phyloP scores from a whole-genome alignment of 2,113 vertebrate genomes.

The Zeus faber region DNA sequence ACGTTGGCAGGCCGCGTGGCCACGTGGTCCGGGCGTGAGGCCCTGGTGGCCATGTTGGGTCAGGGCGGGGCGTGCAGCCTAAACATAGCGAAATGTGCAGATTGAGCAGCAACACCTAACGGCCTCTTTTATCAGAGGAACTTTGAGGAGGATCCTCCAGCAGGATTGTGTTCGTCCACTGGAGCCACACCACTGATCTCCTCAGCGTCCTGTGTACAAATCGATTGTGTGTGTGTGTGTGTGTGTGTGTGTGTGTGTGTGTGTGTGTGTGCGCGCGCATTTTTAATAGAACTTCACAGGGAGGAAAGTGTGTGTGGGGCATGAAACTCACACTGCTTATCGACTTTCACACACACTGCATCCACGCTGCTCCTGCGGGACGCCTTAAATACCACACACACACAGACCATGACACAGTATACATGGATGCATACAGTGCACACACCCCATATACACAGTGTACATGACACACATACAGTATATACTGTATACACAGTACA shows the following conservation, averaged over 20 bases:
- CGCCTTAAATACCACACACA: background rate
- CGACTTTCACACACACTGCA: conserved; percentile 68
- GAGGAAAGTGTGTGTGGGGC: conserved; percentile 66
- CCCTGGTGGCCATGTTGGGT: no score
- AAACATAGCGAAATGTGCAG: no score
- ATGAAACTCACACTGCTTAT: conserved; percentile 59
- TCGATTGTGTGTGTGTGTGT: conserved; percentile 46
- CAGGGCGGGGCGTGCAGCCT: no score
- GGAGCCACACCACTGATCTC: no score
- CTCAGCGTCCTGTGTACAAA: conserved; percentile 54
- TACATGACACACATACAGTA: no score
- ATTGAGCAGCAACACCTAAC: no score
- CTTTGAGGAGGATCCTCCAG: no score
- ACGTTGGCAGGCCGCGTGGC: no score
- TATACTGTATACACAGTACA: conserved; percentile 7
- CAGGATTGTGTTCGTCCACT: no score
- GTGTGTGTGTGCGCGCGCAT: conserved; percentile 18
- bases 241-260: conserved; percentile 6
- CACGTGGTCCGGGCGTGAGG: no score
- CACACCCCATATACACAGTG: no score
- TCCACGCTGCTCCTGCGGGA: conserved; percentile 15
- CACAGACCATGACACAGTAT: conserved; percentile 7
- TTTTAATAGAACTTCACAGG: conserved; percentile 60
- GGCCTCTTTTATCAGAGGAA: no score
- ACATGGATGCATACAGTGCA: conserved; percentile 7